phyloP scores from a whole-genome alignment of 2,113 vertebrate genomes.

The Sterna hirundo region DNA sequence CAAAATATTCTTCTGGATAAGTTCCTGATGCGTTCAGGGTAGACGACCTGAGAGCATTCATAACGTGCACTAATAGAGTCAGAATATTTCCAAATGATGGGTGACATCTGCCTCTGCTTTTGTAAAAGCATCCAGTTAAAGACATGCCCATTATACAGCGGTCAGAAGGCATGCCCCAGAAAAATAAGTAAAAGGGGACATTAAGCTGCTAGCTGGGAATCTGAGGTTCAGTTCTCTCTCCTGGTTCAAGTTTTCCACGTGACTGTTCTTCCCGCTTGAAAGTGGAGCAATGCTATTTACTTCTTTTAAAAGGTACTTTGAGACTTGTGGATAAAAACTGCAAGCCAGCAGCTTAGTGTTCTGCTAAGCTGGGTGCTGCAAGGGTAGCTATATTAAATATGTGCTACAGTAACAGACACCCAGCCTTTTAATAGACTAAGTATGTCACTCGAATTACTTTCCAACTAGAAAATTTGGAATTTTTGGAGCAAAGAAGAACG shows the following conservation, averaged over 20 bases:
- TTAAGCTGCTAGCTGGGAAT: background rate
- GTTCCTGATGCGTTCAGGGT: background rate
- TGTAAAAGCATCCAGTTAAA: background rate
- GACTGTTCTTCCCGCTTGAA: background rate
- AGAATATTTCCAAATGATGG: background rate
- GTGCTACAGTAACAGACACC: background rate
- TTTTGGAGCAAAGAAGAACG: background rate
- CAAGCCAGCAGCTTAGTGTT: conserved; percentile 36
- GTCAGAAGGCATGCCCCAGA: conserved; percentile 1
- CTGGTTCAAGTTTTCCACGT: conserved; percentile 19
- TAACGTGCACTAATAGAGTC: background rate
- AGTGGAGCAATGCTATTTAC: conserved; percentile 34
- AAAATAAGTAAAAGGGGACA: conserved; percentile 10
- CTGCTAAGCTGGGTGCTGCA: background rate
- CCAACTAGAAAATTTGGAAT: background rate
- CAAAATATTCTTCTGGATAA: background rate
- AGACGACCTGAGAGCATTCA: background rate
- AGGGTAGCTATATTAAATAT: conserved; percentile 1
- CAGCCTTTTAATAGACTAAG: conserved; percentile 37
- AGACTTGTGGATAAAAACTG: conserved; percentile 33
- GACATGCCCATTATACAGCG: background rate
- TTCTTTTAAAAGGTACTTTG: conserved; percentile 36
- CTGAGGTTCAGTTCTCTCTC: background rate
- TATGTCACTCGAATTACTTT: background rate
- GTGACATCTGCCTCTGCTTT: background rate